Percentiles rank a stretch among this genome's conserved stretches.
Conservation (phyloP, 2,113 vertebrate species). For the Lathamus discolor region DNA sequence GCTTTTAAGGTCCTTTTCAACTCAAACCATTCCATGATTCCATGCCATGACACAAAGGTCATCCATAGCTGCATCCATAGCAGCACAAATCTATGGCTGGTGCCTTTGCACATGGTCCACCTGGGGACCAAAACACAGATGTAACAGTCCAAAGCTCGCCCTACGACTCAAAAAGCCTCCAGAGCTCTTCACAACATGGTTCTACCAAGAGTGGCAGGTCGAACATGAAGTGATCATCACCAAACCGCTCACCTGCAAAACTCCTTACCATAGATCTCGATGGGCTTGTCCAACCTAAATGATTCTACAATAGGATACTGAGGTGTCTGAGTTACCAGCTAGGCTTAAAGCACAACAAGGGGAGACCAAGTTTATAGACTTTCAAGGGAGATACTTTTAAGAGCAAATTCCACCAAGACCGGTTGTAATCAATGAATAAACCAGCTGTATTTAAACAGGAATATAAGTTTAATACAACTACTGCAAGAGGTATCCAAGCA, state of each 20-base stretch:
- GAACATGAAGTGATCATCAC: not conserved
- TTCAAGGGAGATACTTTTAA: not conserved
- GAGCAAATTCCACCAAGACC: not conserved
- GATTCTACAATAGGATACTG: not conserved
- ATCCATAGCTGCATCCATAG: rapidly evolving
- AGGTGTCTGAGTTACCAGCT: not conserved
- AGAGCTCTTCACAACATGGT: rapidly evolving
- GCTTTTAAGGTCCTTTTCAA: not conserved
- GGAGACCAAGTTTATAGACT: not conserved
- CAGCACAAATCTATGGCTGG: not conserved
- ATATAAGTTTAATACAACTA: not conserved
- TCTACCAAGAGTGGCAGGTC: not conserved
- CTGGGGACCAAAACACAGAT: not conserved
- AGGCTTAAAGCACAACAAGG: not conserved
- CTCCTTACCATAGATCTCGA: rapidly evolving
- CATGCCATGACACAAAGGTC: rapidly evolving
- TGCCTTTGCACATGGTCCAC: not conserved
- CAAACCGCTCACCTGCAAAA: not conserved
- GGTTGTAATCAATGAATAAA: not conserved
- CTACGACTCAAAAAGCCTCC: not conserved
- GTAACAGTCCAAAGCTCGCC: not conserved
- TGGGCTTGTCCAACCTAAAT: not conserved
- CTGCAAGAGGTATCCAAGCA: not conserved
- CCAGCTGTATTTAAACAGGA: not conserved
- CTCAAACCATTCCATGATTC: not conserved